These are phyloP conservation scores for Ophion slaviceki DNA, from an alignment of 2,888 invertebrate species.

Conservation along the genomic window DNA sequence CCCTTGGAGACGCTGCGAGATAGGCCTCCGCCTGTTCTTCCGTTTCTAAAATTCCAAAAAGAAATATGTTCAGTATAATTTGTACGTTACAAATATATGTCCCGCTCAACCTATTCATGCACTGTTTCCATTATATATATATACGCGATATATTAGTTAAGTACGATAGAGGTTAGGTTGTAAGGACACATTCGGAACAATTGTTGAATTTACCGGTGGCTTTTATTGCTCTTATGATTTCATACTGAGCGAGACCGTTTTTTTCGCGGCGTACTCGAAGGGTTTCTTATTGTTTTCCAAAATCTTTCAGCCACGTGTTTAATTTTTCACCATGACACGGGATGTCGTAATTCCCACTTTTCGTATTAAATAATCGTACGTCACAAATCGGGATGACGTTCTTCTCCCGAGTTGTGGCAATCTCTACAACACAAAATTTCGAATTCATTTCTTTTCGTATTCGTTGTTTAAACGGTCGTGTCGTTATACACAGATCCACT, in stretches of 20 bases:
- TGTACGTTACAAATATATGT: slow-evolving; percentile 1
- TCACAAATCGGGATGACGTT: slow-evolving; percentile 2
- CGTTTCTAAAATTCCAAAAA: slow-evolving; percentile 14
- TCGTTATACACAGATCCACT: not conserved
- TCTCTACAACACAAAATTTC: slow-evolving; percentile 1
- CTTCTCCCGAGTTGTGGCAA: slow-evolving; percentile 10
- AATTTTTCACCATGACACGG: not conserved
- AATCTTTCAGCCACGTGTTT: slow-evolving; percentile 1
- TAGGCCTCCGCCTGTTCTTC: not conserved
- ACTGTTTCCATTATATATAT: slow-evolving; percentile 6
- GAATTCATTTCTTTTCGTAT: slow-evolving; percentile 2
- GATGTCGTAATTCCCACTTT: slow-evolving; percentile 8
- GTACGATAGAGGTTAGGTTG: not conserved
- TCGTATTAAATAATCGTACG: not conserved
- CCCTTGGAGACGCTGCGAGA: not conserved
- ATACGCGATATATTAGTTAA: slow-evolving; percentile 8
- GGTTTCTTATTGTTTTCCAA: not conserved
- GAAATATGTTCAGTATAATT: slow-evolving; percentile 5
- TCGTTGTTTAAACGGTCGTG: not conserved
- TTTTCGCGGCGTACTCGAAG: slow-evolving; percentile 2
- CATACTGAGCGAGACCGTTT: slow-evolving; percentile 1
- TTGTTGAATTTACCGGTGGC: slow-evolving; percentile 9
- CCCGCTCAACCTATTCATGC: not conserved
- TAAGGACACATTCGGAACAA: not conserved
- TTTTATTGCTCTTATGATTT: slow-evolving; percentile 3